phyloP scores from a whole-genome alignment of 2,888 invertebrate species.

The Dinocampus coccinellae region DNA sequence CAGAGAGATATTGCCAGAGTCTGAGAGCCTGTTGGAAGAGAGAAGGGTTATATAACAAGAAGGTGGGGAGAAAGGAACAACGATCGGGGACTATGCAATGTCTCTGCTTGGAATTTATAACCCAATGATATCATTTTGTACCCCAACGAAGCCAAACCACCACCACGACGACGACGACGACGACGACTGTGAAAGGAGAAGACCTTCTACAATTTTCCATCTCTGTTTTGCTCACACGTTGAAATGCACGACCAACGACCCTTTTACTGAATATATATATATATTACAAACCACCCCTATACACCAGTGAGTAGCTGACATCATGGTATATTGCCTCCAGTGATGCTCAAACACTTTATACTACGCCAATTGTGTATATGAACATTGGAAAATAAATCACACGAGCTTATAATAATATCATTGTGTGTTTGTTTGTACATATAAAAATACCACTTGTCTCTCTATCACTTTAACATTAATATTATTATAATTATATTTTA shows the following conservation, averaged over 20 bases:
- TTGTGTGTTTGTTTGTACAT: not conserved
- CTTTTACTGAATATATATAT: not conserved
- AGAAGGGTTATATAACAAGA: conserved; percentile 58
- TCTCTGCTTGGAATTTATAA: conserved; percentile 68
- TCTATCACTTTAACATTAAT: conserved; percentile 16
- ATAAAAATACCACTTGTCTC: conserved; percentile 23
- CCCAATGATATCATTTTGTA: conserved; percentile 69
- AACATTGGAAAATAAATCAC: conserved; percentile 51
- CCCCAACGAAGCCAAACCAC: conserved; percentile 56
- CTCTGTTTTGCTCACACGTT: not conserved
- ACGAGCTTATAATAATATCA: conserved; percentile 49
- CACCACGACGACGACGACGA: conserved; percentile 35
- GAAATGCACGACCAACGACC: conserved; percentile 49
- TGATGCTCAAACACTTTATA: conserved; percentile 64
- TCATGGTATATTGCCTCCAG: conserved; percentile 68
- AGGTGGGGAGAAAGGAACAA: conserved; percentile 42
- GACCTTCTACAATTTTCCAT: not conserved
- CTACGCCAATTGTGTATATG: conserved; percentile 14
- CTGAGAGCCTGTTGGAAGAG: too few species aligned
- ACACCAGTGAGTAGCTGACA: conserved; percentile 64
- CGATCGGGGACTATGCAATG: conserved; percentile 63
- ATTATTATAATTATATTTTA: not conserved
- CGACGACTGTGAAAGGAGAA: not conserved
- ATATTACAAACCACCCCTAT: conserved; percentile 44
- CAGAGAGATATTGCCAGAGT: conserved; percentile 44